Percentiles rank a stretch among this genome's conserved stretches.
Evolutionary conservation across 1,140 invertebrate genomes (phyloP).

Genomic region (Chelonus insularis): DNA sequence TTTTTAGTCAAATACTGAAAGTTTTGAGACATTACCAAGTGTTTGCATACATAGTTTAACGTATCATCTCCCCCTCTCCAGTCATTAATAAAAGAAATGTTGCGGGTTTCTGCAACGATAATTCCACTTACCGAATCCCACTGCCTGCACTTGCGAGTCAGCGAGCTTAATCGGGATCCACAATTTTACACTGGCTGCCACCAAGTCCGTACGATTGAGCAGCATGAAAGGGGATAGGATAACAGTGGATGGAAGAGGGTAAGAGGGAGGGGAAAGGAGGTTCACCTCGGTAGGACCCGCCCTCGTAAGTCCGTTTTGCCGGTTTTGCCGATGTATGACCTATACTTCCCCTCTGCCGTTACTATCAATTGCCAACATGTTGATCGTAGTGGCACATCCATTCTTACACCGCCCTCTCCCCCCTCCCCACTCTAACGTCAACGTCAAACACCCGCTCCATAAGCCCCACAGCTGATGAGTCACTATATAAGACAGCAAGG

Average conservation of each 20-base stretch:
- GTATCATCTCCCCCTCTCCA: no score
- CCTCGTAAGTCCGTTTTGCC: constrained; percentile 9
- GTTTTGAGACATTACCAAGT: no score
- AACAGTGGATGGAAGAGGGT: constrained; percentile 2
- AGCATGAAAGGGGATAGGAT: constrained; percentile 5
- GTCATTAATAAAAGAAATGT: neutral
- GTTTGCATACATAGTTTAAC: no score
- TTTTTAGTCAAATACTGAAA: no score
- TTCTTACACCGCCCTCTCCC: constrained; percentile 21
- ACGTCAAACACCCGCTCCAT: constrained; percentile 23
- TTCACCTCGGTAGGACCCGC: constrained; percentile 10
- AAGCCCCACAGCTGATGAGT: constrained; percentile 49
- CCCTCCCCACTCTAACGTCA: constrained; percentile 26
- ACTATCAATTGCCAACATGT: constrained; percentile 3
- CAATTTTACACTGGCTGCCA: no score
- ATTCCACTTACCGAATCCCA: neutral
- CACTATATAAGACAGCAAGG: constrained; percentile 61
- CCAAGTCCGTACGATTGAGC: no score
- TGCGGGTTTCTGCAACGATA: neutral
- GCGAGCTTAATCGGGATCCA: no score
- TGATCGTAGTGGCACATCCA: constrained; percentile 22
- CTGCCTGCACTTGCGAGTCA: neutral
- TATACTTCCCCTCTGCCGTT: constrained; percentile 15
- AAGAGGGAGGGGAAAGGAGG: constrained; percentile 1
- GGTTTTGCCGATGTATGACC: constrained; percentile 25